These are phyloP conservation scores for Astropecten irregularis DNA, from an alignment of 53 echinoderm and acorn worm genomes.

Conservation along the genomic window DNA sequence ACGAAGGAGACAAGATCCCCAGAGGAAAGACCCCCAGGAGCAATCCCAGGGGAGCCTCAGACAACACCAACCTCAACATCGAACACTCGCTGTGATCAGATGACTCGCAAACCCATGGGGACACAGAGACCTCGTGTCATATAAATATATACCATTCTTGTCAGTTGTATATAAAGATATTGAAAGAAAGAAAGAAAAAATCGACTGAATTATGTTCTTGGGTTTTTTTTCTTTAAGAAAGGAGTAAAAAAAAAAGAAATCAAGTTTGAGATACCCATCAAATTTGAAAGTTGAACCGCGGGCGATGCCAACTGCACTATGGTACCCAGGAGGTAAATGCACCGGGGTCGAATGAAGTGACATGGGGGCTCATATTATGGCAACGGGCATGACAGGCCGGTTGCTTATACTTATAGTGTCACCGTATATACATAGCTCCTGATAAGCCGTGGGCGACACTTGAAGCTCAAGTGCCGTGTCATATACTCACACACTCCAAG, in stretches of 20 bases:
- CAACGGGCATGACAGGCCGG: slow-evolving; percentile 20
- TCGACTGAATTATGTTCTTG: background rate
- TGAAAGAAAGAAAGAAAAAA: background rate
- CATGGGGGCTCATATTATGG: background rate
- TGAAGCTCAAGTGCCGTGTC: slow-evolving; percentile 16
- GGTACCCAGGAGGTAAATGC: background rate
- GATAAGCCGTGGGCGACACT: slow-evolving; percentile 32
- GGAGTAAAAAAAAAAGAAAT: too few species aligned
- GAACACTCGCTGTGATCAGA: too few species aligned
- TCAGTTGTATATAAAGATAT: background rate
- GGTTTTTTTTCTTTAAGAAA: slow-evolving; percentile 8
- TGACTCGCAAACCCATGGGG: background rate
- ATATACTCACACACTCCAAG: background rate
- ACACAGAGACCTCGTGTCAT: too few species aligned
- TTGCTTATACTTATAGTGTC: background rate
- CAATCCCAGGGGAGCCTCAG: too few species aligned
- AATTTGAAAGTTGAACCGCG: background rate
- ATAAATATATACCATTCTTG: too few species aligned
- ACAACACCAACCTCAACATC: too few species aligned
- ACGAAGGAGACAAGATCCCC: too few species aligned
- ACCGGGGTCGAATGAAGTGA: background rate
- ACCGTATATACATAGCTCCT: too few species aligned
- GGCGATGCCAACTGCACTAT: background rate
- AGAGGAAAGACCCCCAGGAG: too few species aligned
- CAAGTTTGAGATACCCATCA: slow-evolving; percentile 15